These are phyloP conservation scores for Venustoraphidia nigricollis DNA, from an alignment of 2,888 invertebrate genomes.

Conservation along the genomic window DNA sequence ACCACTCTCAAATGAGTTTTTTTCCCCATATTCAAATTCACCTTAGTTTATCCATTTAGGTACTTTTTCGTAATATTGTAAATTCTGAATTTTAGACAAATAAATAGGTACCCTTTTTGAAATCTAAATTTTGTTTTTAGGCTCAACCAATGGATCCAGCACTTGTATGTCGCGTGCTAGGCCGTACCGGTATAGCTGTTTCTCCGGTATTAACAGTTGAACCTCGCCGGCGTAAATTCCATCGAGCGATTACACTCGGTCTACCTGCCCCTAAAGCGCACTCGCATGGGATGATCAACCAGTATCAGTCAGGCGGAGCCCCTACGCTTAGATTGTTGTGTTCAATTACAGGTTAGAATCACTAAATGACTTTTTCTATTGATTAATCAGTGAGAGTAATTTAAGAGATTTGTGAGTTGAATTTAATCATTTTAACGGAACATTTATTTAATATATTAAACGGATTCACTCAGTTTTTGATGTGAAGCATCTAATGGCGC, in stretches of 20 bases:
- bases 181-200: slow-evolving; percentile 82
- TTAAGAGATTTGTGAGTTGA: too few relatives aligned
- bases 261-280: slow-evolving; percentile 68
- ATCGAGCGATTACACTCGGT: slow-evolving; percentile 93
- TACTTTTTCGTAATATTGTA: too few relatives aligned
- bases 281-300: slow-evolving; percentile 62
- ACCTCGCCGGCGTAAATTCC: slow-evolving; percentile 93
- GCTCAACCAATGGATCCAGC: slow-evolving; percentile 88
- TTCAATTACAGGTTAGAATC: slow-evolving; percentile 70
- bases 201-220: slow-evolving; percentile 98
- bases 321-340: slow-evolving; percentile 83
- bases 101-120: neutral
- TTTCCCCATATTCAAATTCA: too few relatives aligned
- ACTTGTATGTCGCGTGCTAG: slow-evolving; percentile 71
- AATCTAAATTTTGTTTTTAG: slow-evolving; percentile 28
- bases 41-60: too few relatives aligned
- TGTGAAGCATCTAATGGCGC: too few relatives aligned
- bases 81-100: too few relatives aligned
- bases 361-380: neutral
- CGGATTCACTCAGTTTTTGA: too few relatives aligned
- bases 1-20: too few relatives aligned
- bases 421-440: too few relatives aligned
- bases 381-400: neutral
- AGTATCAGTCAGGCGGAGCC: slow-evolving; percentile 54
- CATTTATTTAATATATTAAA: too few relatives aligned